Percentiles rank a stretch among this genome's conserved stretches.
Conservation (phyloP, 2,797 vertebrate species). For the Anguilla obscura region DNA sequence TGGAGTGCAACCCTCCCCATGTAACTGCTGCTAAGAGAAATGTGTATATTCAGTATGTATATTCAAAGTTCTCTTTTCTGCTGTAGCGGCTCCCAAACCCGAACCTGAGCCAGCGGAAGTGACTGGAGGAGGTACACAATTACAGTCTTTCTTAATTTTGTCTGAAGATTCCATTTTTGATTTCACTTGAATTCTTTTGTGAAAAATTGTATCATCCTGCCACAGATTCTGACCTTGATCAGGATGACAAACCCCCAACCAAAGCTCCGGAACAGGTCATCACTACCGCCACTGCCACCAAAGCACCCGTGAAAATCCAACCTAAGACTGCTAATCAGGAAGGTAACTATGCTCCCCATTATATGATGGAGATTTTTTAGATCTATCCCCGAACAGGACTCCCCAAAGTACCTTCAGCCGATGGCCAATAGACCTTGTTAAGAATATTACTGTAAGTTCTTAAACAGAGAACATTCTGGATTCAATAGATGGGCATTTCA, state of each 20-base stretch:
- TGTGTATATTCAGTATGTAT: neutral
- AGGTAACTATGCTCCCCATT: neutral
- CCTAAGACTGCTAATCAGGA: constrained; percentile 62
- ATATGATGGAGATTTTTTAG: neutral
- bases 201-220: neutral
- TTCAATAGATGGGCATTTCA: neutral
- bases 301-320: constrained; percentile 65
- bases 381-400: neutral
- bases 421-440: neutral
- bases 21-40: neutral
- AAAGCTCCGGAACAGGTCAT: constrained; percentile 60
- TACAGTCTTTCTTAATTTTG: neutral
- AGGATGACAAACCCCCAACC: constrained; percentile 52
- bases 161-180: neutral
- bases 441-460: neutral
- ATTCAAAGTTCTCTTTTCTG: constrained; percentile 15
- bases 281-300: constrained; percentile 72
- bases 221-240: constrained; percentile 51
- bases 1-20: neutral
- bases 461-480: neutral
- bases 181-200: neutral
- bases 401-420: neutral
- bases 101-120: constrained; percentile 46
- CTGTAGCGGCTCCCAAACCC: constrained; percentile 44
- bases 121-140: constrained; percentile 36